Percentiles rank a stretch among this genome's conserved stretches.
phyloP scores from a whole-genome alignment of 2,888 invertebrate genomes.

The Eucera pruinosa region DNA sequence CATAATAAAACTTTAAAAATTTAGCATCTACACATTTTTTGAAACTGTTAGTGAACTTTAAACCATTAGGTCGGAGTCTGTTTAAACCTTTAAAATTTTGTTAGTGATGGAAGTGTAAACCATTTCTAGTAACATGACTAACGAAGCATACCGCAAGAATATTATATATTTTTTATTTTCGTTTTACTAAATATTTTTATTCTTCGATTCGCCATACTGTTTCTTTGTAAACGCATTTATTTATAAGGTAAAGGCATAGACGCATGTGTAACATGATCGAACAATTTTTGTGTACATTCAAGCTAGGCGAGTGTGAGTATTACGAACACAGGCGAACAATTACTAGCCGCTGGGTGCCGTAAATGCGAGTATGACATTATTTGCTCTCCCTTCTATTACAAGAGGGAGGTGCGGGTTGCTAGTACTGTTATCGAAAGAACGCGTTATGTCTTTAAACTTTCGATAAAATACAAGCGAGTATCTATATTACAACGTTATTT shows the following conservation, averaged over 20 bases:
- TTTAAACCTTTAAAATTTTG: too few species aligned
- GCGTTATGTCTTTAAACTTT: conserved; percentile 33
- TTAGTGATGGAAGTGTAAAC: neutral
- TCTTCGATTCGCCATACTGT: conserved; percentile 2
- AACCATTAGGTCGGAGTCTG: too few species aligned
- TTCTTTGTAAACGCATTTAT: conserved; percentile 20
- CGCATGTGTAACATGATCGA: conserved; percentile 27
- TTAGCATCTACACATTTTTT: too few species aligned
- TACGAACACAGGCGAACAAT: conserved; percentile 14
- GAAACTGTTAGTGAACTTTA: too few species aligned
- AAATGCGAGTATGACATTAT: conserved; percentile 59
- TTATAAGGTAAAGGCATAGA: conserved; percentile 16
- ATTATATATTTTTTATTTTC: neutral
- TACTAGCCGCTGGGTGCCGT: conserved; percentile 13
- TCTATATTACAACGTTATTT: too few species aligned
- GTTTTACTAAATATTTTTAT: conserved; percentile 12
- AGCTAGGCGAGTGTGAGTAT: conserved; percentile 5
- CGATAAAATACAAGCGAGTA: neutral
- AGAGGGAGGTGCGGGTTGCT: conserved; percentile 56
- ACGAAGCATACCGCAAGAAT: neutral
- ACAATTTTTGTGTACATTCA: conserved; percentile 15
- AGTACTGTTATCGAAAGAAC: conserved; percentile 56
- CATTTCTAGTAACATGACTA: neutral
- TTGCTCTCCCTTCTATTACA: conserved; percentile 47
- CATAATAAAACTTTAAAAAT: too few species aligned